These are phyloP conservation scores for Desmodus rotundus DNA, from an alignment of 2,113 vertebrate genomes.

Conservation along the genomic window DNA sequence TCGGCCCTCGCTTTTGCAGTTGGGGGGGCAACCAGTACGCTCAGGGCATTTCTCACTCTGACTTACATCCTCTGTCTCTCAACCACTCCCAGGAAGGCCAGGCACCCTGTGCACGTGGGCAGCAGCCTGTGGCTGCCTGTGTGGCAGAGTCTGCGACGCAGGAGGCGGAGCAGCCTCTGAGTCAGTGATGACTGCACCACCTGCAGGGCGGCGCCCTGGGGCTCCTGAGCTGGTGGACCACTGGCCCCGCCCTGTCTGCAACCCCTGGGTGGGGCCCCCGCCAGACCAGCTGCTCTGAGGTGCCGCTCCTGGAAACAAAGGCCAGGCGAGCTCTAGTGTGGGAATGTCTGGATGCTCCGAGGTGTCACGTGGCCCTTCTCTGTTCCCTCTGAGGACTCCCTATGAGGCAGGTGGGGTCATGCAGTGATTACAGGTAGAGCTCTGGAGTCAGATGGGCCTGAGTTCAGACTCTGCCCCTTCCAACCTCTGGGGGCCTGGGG, in stretches of 20 bases:
- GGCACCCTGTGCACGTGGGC: neutral
- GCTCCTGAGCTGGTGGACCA: neutral
- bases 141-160: neutral
- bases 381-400: accelerated
- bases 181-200: neutral
- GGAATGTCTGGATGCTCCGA: neutral
- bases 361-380: accelerated
- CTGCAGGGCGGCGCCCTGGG: neutral
- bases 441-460: accelerated
- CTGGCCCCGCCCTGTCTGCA: neutral
- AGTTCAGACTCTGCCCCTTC: neutral
- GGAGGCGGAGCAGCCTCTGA: neutral
- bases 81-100: neutral
- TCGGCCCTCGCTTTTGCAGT: neutral
- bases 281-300: neutral
- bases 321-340: neutral
- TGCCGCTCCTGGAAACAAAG: neutral
- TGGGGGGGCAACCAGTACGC: neutral
- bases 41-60: neutral
- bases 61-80: neutral
- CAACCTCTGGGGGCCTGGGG: neutral
- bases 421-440: accelerated
- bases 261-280: neutral
- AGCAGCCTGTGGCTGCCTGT: neutral
- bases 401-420: neutral